Base-by-base conservation (phyloP, 1,140 invertebrate genomes). In the Apis cerana region DNA sequence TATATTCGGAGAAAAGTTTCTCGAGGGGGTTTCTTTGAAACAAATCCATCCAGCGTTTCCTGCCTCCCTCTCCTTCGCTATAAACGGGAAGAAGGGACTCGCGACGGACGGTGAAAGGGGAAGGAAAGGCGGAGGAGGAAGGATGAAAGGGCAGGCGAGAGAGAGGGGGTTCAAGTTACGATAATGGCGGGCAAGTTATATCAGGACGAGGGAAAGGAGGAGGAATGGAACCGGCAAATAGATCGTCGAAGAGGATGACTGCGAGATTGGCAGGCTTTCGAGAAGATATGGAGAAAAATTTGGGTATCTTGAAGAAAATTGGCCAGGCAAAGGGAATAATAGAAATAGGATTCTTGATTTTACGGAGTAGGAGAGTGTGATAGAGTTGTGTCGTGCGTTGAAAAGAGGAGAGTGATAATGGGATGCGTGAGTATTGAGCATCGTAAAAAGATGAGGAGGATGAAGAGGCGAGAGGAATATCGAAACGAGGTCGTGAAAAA, bases 161-260 rank as follows among this genome's bases (percentile, higher is more conserved):
- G 13, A 8, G 11, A 27, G 58, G 27, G 43, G 50, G 9, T 75
- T 87, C 61, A 68, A 76, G 85, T 85, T 88, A 82, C 75, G 71
- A 80, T 82, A 85, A 87, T 82, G 86, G 85, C 75, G 78, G 70
- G 27, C 78, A 79, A 85, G 83, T 88, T 87, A 79, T 87, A 76
- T 80, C 79, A 79, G 80, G 78, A 82, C 62, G 82, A 88, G 58
- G 80, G 71, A 54, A 79, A 77, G 23, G n/a, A n/a, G 59, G 52
- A 52, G 19, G 3, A 11, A 50, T 23, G 58, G 23, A 84, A 86
- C 71, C 86, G 65, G 80, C 85, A 61, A 83, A 82, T 86, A 87
- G 70, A 83, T 83, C 81, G 80, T 69, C n/a, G 33, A 33, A 33
- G 33, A 33, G 33, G 33, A 33, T 33, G 33, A 33, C 33, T 33